Base-by-base conservation (phyloP, 1,140 invertebrate species). In the Conopomorpha cramerella region DNA sequence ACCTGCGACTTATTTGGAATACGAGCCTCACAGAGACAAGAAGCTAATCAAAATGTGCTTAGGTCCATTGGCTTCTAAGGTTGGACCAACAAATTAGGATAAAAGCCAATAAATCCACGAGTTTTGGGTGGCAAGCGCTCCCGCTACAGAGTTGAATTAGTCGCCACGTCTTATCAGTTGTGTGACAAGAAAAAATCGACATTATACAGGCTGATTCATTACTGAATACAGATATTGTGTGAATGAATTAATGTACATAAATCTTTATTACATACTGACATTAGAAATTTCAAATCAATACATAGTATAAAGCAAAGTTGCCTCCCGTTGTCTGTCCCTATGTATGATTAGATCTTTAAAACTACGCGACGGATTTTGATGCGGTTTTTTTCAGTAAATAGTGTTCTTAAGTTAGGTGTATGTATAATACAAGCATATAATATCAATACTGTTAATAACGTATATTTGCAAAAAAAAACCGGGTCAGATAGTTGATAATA, bases 41-140 rank as follows among this genome's bases (percentile, higher is more conserved):
- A 23, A 6, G 4, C 19, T 6, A 23, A 23, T 23, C 4, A 23
- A 23, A 23, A 23, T 10, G 10, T 10, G 10, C 4, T 6, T 10
- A 23, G 10, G 4, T 23, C 10, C 10, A 23, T 23, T 10, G 19
- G 10, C 4, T 4, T 4, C 10, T 23, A 23, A 23, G 19, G 49
- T 45, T 44, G 36, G 35, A 29, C 39, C 54, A 63, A 74, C 64
- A 74, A 74, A 74, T 74, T 74, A 71, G 62, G 59, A 60, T 70
- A 70, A 71, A 71, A 71, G 66, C 64, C 58, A 60, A 74, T 74
- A 71, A 74, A 70, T 67, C 62, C 55, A 54, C 56, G 51, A 53
- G 55, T 59, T 44, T 49, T 73, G 70, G 66, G 70, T 74, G 66
- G 70, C 57, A 58, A 56, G 43, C 48, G 49, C 51, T 48, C 52